Base-by-base conservation (phyloP, 2,797 vertebrate genomes). In the Spinus olivaceus region DNA sequence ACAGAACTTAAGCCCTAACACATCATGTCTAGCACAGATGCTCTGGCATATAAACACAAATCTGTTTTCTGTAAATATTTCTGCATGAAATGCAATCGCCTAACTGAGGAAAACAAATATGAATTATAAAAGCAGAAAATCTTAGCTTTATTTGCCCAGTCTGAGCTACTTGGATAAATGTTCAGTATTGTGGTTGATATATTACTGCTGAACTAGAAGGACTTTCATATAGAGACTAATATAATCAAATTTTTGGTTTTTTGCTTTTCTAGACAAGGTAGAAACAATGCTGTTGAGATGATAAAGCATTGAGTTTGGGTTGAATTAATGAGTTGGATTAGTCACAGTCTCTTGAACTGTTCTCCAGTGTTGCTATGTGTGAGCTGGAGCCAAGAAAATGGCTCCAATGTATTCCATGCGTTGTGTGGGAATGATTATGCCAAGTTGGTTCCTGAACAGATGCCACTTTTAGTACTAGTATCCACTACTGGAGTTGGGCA, bases 21-120 rank as follows among this genome's bases (percentile, higher is more conserved):
- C 19, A 59, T 78, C 27, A 11, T 61, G 54, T 81, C 81, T 83
- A 82, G 50, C 78, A 78, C 67, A 94, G 81, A 87, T 89, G 81
- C n/a, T 6, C 30, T 89, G 81, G 71, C 78, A 90, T 80, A 10
- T 57, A 72, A 95, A 77, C 35, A 83, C 67, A 25, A 89, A 76
- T 89, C 87, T 92, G 39, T 91, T 95, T 94, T 90, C 84, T 89
- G 70, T 89, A 89, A 91, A 86, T 90, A 81, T 54, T 89, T 93
- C 60, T 86, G 61, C 22, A 28, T 93, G 84, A 89, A 93, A 90
- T 86, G 53, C 53, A 71, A 30, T 91, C 83, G 53, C 65, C 72
- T 91, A 74, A 82, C 60, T 71, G 61, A 80, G 30, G 46, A 70
- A 87, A 94, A 81, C 0, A 8, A 41, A 67, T 88, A 81, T 30